A percentile compares a stretch with the other conserved stretches of the same genome.
Evolutionary conservation across 1,140 invertebrate genomes (phyloP).

Genomic region (Aphis craccivora): DNA sequence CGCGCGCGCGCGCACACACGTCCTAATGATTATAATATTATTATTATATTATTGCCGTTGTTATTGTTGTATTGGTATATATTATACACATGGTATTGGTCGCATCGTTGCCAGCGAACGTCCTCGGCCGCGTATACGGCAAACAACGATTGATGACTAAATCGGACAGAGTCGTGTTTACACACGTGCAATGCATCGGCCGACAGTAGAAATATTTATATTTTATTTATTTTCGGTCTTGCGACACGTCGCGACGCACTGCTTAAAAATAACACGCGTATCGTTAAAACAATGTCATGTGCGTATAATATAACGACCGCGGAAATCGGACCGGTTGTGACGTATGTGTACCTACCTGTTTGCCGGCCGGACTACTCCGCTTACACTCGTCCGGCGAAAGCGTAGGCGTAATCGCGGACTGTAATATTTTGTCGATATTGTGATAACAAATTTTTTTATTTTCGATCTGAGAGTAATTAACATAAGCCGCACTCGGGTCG

Average conservation of each 20-base stretch:
- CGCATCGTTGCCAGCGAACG: too few relatives aligned
- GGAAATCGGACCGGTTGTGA: not conserved
- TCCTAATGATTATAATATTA: too few relatives aligned
- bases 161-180: too few relatives aligned
- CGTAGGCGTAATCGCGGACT: not conserved
- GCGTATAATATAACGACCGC: not conserved
- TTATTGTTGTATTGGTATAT: too few relatives aligned
- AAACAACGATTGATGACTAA: too few relatives aligned
- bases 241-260: not conserved
- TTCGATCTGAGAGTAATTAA: not conserved
- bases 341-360: too few relatives aligned
- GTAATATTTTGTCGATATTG: not conserved
- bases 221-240: not conserved
- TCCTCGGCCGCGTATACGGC: too few relatives aligned
- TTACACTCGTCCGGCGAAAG: slow-evolving; percentile 19
- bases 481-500: not conserved
- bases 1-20: too few relatives aligned
- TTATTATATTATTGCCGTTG: too few relatives aligned
- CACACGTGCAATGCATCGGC: too few relatives aligned
- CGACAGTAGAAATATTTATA: too few relatives aligned
- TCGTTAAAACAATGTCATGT: not conserved
- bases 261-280: not conserved
- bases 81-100: too few relatives aligned
- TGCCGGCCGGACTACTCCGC: not conserved
- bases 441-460: not conserved